Evolutionary conservation across 1,140 invertebrate species (phyloP).

Genomic region (Panonychus citri): DNA sequence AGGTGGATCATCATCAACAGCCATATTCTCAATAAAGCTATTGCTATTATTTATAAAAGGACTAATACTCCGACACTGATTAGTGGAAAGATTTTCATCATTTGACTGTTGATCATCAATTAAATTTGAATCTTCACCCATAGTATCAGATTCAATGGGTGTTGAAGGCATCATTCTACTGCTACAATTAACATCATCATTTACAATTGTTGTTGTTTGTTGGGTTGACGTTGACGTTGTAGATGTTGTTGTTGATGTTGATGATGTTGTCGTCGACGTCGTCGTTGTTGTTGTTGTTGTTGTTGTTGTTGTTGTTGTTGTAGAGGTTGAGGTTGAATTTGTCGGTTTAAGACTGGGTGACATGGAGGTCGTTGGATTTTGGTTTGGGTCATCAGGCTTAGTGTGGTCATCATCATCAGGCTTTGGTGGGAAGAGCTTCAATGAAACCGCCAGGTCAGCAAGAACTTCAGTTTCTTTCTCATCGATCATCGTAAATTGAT

Average conservation of each 20-base stretch:
- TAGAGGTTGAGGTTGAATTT: background rate
- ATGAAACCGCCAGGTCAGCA: slow-evolving; percentile 32
- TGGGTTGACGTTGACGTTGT: background rate
- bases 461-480: slow-evolving; percentile 85
- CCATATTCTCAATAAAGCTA: background rate
- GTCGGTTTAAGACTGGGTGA: background rate
- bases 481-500: slow-evolving; percentile 65
- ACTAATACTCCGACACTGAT: slow-evolving; percentile 11
- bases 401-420: background rate
- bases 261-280: background rate
- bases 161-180: background rate
- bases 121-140: too few relatives aligned
- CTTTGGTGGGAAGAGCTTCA: slow-evolving; percentile 18
- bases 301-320: background rate
- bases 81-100: background rate
- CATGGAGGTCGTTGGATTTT: background rate
- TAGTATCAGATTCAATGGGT: background rate
- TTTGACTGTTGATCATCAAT: background rate
- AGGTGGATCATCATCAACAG: background rate
- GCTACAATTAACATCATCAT: too few relatives aligned
- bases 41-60: slow-evolving; percentile 6
- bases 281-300: too few relatives aligned
- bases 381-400: too few relatives aligned
- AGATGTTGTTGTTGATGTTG: slow-evolving; percentile 3
- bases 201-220: too few relatives aligned